Evolutionary conservation across 1,140 invertebrate genomes (phyloP).

Genomic region (Frieseomelitta varia): DNA sequence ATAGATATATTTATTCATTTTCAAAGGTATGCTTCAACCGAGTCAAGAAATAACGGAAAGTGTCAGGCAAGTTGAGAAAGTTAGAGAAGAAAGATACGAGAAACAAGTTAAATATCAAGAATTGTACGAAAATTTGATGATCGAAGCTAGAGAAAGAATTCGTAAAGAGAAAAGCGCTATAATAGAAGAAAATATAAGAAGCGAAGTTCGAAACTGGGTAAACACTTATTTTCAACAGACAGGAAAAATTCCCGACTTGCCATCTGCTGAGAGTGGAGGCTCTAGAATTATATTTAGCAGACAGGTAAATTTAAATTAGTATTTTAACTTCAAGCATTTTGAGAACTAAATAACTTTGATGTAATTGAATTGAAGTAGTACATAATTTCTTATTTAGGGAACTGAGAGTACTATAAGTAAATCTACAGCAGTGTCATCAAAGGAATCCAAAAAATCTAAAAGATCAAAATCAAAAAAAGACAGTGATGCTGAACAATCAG

Average conservation of each 20-base stretch:
- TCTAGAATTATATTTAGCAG: slow-evolving; percentile 91
- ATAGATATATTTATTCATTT: neutral
- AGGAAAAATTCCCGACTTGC: slow-evolving; percentile 94
- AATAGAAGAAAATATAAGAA: slow-evolving; percentile 91
- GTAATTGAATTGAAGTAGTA: neutral
- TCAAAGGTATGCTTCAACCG: slow-evolving; percentile 80
- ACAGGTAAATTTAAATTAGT: slow-evolving; percentile 80
- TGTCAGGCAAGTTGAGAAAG: slow-evolving; percentile 77
- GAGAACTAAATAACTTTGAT: no score
- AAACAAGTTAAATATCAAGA: slow-evolving; percentile 85
- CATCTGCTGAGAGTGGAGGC: slow-evolving; percentile 94
- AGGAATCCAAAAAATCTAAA: slow-evolving; percentile 89
- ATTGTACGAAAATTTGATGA: slow-evolving; percentile 85
- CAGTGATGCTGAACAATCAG: slow-evolving; percentile 83
- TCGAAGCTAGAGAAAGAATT: slow-evolving; percentile 84
- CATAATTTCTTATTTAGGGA: slow-evolving; percentile 76
- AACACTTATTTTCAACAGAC: slow-evolving; percentile 89
- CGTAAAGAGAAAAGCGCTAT: slow-evolving; percentile 85
- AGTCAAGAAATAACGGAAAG: slow-evolving; percentile 72
- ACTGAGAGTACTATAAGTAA: slow-evolving; percentile 90
- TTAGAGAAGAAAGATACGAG: slow-evolving; percentile 84
- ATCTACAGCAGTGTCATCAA: slow-evolving; percentile 88
- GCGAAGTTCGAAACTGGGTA: slow-evolving; percentile 93
- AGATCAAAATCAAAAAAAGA: slow-evolving; percentile 80
- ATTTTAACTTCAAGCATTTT: neutral